phyloP scores from a whole-genome alignment of 2,797 vertebrate genomes.

The Passerculus sandwichensis region DNA sequence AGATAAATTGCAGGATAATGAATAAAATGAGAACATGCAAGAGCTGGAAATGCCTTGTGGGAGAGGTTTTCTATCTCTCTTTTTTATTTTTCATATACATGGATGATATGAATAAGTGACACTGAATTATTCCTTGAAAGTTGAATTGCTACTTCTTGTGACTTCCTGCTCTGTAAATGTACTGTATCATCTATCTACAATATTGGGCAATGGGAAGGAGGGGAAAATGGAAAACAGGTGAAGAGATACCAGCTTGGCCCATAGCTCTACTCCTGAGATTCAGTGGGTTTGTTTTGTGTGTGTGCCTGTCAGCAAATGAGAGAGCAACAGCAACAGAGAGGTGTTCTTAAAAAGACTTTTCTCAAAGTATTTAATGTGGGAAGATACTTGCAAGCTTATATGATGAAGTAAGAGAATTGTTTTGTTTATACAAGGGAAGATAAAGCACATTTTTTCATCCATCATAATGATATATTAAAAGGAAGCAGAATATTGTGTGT shows the following conservation, averaged over 20 bases:
- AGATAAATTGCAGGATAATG: slow-evolving; percentile 29
- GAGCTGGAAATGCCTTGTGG: not conserved
- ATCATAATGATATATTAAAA: not conserved
- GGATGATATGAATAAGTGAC: not conserved
- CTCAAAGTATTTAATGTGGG: not conserved
- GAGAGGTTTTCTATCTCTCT: not conserved
- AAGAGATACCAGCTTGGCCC: not conserved
- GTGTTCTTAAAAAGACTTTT: not conserved
- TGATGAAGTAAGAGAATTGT: slow-evolving; percentile 21
- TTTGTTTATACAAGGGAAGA: slow-evolving; percentile 28
- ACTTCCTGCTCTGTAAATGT: slow-evolving; percentile 24
- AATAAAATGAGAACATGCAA: slow-evolving; percentile 18
- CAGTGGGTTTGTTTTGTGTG: not conserved
- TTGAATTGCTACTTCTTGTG: not conserved
- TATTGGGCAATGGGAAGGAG: not conserved
- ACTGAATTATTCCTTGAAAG: slow-evolving; percentile 18
- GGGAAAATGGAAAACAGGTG: slow-evolving; percentile 40
- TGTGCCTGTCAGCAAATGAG: not conserved
- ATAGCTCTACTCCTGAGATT: not conserved
- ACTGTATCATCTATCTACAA: not conserved
- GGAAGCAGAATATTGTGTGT: slow-evolving; percentile 10
- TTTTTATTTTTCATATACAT: not conserved
- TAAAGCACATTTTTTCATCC: slow-evolving; percentile 42
- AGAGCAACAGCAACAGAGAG: not conserved
- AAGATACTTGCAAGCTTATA: slow-evolving; percentile 18